Conservation (phyloP, 2,113 vertebrate genomes). For the Aspiorhynchus laticeps region DNA sequence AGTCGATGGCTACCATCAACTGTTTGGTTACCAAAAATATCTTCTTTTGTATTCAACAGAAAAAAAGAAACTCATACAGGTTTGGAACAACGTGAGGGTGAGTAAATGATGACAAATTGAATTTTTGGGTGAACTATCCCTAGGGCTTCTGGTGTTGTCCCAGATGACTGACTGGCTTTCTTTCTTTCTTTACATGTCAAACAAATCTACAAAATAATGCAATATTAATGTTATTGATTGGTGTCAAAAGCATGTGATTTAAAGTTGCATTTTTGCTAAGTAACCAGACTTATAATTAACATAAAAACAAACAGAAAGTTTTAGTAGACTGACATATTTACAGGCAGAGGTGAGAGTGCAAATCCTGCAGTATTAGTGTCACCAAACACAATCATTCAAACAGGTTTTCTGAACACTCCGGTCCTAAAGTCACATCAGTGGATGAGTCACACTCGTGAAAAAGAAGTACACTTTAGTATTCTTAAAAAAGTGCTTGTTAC, state of each 20-base stretch:
- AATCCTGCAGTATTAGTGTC: background rate
- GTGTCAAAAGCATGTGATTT: too few species aligned
- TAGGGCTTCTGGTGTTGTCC: background rate
- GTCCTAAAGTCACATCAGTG: background rate
- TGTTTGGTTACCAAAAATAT: too few species aligned
- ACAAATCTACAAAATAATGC: background rate
- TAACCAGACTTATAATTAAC: background rate
- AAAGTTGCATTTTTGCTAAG: background rate
- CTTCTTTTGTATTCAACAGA: too few species aligned
- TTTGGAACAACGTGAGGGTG: too few species aligned
- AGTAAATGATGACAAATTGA: too few species aligned
- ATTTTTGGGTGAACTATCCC: too few species aligned
- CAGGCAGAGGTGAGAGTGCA: background rate
- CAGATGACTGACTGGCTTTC: too few species aligned
- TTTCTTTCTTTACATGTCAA: background rate
- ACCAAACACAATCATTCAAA: background rate
- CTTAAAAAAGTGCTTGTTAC: background rate
- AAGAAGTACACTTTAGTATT: background rate
- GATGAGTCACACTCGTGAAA: background rate
- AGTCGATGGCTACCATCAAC: too few species aligned
- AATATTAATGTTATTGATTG: background rate
- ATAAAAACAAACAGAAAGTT: background rate
- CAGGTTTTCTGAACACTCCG: background rate
- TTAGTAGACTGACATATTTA: background rate
- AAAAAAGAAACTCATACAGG: too few species aligned